Evolutionary conservation across 2,797 vertebrate species (phyloP).

Genomic region (Remorina albescens): DNA sequence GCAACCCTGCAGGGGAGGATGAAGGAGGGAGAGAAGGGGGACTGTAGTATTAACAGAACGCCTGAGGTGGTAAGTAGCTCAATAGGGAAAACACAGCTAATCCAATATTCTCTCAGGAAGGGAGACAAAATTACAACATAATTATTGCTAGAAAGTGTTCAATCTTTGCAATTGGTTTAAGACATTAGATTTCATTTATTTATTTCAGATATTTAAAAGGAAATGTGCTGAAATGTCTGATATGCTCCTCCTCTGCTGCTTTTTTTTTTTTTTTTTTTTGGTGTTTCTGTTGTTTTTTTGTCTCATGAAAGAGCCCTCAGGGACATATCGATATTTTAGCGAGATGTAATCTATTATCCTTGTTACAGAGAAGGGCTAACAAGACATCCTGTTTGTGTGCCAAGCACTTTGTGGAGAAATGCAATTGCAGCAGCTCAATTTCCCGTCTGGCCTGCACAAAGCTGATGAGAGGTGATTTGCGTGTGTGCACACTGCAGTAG

Average conservation of each 20-base stretch:
- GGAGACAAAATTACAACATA: slow-evolving; percentile 46
- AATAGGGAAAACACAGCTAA: slow-evolving; percentile 63
- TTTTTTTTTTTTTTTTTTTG: too few species aligned
- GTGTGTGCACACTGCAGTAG: slow-evolving; percentile 29
- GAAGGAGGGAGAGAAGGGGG: neutral
- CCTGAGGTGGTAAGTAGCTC: slow-evolving; percentile 63
- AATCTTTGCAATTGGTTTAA: slow-evolving; percentile 9
- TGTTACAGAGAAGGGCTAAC: slow-evolving; percentile 52
- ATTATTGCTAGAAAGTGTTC: slow-evolving; percentile 33
- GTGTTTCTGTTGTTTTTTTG: neutral
- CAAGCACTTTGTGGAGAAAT: slow-evolving; percentile 64
- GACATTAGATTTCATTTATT: slow-evolving; percentile 15
- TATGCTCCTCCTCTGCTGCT: neutral
- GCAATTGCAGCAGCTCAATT: slow-evolving; percentile 62
- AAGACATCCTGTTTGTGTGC: slow-evolving; percentile 60
- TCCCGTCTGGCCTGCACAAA: slow-evolving; percentile 40
- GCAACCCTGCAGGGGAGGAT: slow-evolving; percentile 15
- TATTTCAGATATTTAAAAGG: neutral
- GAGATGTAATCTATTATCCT: slow-evolving; percentile 62
- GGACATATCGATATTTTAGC: slow-evolving; percentile 51
- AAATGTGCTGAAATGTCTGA: slow-evolving; percentile 8
- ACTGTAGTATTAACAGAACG: slow-evolving; percentile 49
- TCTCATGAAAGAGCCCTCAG: slow-evolving; percentile 17
- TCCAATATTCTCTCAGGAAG: slow-evolving; percentile 59
- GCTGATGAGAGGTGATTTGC: slow-evolving; percentile 46